Base-by-base conservation (phyloP, 2,888 invertebrate genomes). In the Melanargia galathea region DNA sequence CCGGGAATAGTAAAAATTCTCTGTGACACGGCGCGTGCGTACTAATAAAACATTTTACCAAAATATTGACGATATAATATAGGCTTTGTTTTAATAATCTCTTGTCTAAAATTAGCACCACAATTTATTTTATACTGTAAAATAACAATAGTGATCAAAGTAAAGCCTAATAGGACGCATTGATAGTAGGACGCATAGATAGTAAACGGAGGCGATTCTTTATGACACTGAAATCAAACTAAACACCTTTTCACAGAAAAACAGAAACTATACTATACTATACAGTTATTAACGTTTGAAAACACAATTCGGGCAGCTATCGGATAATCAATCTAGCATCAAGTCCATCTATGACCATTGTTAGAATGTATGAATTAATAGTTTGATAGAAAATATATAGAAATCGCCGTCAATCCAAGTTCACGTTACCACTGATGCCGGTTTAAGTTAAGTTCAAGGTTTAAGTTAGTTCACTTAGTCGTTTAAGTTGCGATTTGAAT, bases 41-140 rank as follows among this genome's bases (percentile, higher is more conserved):
- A 22, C 26, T 26, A 35, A 55, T 48, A 55, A 46, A 64, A 59
- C 7, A 60, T 16, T 6, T 60, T 55, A 60, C 33, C 38, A 56
- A 66, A 64, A 60, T 46, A 45, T 18, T 46, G 46, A 20, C 13
- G 18, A 13, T 45, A 35, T 20, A 46, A 48, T 35, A 40, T 38
- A 16, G 18, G 30, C 16, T 57, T 30, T 30, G 30, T 56, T 20
- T n/a, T 35, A 26, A n/a, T 45, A 43, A 38, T 62, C 46, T 33
- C 26, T 56, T 61, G 45, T 59, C 40, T 18, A 54, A 58, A 60
- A 60, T 62, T 67, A 67, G 67, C 67, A 67, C 67, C 67, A 65
- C 58, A 60, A 22, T 58, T 57, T 46, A 46, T 46, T 18, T 38
- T 18, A 26, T 18, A 48, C 5, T 26, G 24, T 2, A 52, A 30